These are phyloP conservation scores for Chamaedrilus cognettii DNA, from an alignment of 2,888 invertebrate species.

Conservation along the genomic window DNA sequence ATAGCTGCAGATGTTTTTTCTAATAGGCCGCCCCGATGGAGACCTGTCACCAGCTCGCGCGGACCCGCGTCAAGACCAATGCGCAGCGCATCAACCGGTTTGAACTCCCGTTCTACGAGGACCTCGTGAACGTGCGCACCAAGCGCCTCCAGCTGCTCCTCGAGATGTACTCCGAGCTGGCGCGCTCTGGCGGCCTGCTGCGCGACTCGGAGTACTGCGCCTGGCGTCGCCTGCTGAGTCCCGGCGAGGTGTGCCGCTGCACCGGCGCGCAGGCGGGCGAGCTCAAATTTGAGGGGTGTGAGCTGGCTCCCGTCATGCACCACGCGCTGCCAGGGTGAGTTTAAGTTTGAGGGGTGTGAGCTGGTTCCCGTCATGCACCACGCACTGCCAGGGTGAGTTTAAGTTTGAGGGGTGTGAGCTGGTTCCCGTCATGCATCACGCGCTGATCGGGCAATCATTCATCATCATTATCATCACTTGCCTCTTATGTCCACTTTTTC, in stretches of 20 bases:
- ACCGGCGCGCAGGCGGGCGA: conserved; percentile 28
- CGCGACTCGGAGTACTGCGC: conserved; percentile 41
- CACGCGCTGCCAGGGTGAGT: conserved; percentile 30
- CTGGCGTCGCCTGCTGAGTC: conserved; percentile 38
- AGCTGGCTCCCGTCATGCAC: conserved; percentile 36
- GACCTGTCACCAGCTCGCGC: conserved; percentile 49
- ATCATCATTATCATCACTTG: too few relatives aligned
- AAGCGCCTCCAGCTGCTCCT: conserved; percentile 45
- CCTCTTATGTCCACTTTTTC: too few relatives aligned
- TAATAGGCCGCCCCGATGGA: conserved; percentile 52
- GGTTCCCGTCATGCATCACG: conserved; percentile 33
- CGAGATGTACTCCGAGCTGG: conserved; percentile 39
- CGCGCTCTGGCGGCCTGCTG: conserved; percentile 32
- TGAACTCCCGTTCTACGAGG: conserved; percentile 54
- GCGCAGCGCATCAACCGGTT: conserved; percentile 53
- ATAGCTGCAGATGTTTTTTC: too few relatives aligned
- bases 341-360: conserved; percentile 31
- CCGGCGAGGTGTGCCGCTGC: conserved; percentile 35
- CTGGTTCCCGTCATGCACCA: conserved; percentile 36
- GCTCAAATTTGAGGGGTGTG: conserved; percentile 40
- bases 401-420: conserved; percentile 40
- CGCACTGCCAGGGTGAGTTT: conserved; percentile 30
- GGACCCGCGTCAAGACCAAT: conserved; percentile 49
- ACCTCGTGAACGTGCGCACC: conserved; percentile 48
- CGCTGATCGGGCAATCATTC: conserved; percentile 33